Conservation (phyloP, 2,888 invertebrate species). For the Timandra comae region DNA sequence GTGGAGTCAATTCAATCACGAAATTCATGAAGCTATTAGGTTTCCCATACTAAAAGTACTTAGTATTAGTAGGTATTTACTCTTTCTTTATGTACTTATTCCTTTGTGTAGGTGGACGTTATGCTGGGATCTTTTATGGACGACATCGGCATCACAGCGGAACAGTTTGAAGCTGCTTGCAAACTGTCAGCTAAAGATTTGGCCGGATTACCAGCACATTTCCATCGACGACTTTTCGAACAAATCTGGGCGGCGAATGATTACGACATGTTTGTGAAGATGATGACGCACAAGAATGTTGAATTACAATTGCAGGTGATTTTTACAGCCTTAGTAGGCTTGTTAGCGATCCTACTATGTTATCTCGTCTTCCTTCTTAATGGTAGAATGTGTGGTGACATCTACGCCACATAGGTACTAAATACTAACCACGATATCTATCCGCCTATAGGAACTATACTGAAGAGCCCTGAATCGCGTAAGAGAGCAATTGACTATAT, state of each 20-base stretch:
- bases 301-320: constrained; percentile 86
- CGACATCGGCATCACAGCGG: constrained; percentile 91
- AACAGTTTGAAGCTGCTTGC: constrained; percentile 91
- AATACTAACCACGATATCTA: too few relatives aligned
- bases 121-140: constrained; percentile 95
- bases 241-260: constrained; percentile 96
- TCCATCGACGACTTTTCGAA: constrained; percentile 79
- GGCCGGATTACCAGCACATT: constrained; percentile 74
- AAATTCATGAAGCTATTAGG: too few relatives aligned
- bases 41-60: too few relatives aligned
- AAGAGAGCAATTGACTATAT: too few relatives aligned
- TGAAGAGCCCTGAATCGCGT: too few relatives aligned
- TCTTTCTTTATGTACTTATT: not conserved
- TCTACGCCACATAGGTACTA: too few relatives aligned
- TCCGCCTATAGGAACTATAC: too few relatives aligned
- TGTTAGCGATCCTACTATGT: too few relatives aligned
- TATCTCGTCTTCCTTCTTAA: too few relatives aligned
- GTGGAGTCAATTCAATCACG: too few relatives aligned
- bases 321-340: too few relatives aligned
- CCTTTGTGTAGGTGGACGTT: constrained; percentile 82
- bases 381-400: too few relatives aligned
- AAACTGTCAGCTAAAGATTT: constrained; percentile 61
- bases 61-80: not conserved
- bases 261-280: constrained; percentile 89
- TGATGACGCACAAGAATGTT: constrained; percentile 96